phyloP scores from a whole-genome alignment of 2,113 vertebrate species.

The Cyprinus carpio region DNA sequence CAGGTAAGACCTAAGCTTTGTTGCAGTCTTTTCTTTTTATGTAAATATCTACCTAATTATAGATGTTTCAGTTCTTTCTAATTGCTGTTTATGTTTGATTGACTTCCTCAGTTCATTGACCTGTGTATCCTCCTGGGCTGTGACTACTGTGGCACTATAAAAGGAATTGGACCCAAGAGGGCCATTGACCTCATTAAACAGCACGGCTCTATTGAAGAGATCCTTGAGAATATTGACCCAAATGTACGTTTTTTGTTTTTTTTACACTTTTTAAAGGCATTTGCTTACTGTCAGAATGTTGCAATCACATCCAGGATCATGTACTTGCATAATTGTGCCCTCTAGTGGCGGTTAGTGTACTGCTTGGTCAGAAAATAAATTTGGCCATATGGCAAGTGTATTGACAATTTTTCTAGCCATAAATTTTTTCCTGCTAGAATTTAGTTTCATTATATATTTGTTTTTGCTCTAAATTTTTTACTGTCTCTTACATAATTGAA shows the following conservation, averaged over 20 bases:
- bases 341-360: background rate
- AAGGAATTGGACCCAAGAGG: slow-evolving; percentile 93
- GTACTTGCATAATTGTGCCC: background rate
- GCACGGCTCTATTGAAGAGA: slow-evolving; percentile 90
- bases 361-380: background rate
- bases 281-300: background rate
- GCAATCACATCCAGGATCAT: background rate
- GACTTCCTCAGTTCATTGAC: slow-evolving; percentile 84
- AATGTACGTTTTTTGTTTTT: slow-evolving; percentile 70
- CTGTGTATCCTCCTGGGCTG: slow-evolving; percentile 95
- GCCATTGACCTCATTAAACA: slow-evolving; percentile 93
- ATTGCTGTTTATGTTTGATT: background rate
- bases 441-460: background rate
- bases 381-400: background rate
- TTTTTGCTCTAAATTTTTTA: background rate
- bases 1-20: slow-evolving; percentile 68
- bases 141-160: slow-evolving; percentile 96
- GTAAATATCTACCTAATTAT: background rate
- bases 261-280: background rate
- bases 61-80: background rate
- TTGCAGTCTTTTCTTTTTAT: background rate
- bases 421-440: background rate
- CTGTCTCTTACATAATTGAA: background rate
- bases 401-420: background rate
- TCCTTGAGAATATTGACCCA: slow-evolving; percentile 86